Conservation (phyloP, 2,113 vertebrate genomes). For the Paralichthys olivaceus region DNA sequence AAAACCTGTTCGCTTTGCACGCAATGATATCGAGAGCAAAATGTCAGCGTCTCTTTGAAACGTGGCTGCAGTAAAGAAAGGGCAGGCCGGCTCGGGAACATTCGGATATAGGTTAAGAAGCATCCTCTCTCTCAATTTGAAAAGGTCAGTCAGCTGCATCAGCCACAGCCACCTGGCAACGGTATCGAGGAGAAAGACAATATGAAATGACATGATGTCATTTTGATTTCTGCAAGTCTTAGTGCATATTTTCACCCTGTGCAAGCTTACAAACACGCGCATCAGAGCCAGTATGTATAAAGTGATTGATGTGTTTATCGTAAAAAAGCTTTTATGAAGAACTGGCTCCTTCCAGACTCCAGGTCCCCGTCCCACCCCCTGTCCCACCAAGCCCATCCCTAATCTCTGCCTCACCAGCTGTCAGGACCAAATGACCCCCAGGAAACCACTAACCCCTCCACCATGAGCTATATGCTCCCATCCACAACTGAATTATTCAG, state of each 20-base stretch:
- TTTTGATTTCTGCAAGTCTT: neutral
- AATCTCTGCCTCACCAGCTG: constrained; percentile 79
- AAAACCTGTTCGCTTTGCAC: constrained; percentile 6
- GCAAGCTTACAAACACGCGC: neutral
- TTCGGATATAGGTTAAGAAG: constrained; percentile 39
- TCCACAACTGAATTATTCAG: constrained; percentile 71
- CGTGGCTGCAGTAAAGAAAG: constrained; percentile 28
- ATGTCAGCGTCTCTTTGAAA: constrained; percentile 57
- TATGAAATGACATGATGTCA: constrained; percentile 4
- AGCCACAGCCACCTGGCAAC: constrained; percentile 31
- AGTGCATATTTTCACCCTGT: neutral
- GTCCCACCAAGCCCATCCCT: constrained; percentile 57
- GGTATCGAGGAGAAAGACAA: neutral
- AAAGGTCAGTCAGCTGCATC: constrained; percentile 49
- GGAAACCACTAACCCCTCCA: constrained; percentile 37
- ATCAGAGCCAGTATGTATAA: neutral
- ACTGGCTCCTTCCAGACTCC: constrained; percentile 61
- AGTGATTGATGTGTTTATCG: neutral
- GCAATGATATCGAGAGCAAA: constrained; percentile 23
- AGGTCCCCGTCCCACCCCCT: constrained; percentile 55
- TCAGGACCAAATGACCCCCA: constrained; percentile 68
- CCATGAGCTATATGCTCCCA: constrained; percentile 33
- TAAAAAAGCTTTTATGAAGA: constrained; percentile 25
- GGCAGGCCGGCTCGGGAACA: constrained; percentile 21
- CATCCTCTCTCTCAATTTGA: constrained; percentile 38